Evolutionary conservation across 2,888 invertebrate genomes (phyloP), one percentile per base, ranked within the genome.

Genomic region (Pyrochroa serraticornis): DNA sequence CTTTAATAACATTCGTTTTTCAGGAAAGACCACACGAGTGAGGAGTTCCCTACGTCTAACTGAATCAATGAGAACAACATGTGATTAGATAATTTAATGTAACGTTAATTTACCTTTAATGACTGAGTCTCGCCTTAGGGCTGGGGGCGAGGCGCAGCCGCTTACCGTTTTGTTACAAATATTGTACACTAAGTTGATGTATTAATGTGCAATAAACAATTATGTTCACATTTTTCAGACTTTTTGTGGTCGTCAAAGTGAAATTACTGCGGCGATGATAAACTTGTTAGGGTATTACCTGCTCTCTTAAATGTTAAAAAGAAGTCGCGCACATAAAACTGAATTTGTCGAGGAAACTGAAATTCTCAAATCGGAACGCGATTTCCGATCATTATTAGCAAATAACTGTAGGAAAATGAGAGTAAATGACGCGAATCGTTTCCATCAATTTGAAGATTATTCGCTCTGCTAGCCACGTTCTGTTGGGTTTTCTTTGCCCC

Each of bases 151-250:
- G 67, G 56, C 65, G 57, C 67, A 65, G 64, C 58, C 57, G 56
- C 57, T 58, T 61, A 60, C 64, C 54, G 49, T 63, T 56, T 57
- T 64, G 58, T 54, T 63, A 66, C 53, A 56, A 56, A 45, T 44
- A 49, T 32, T 59, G 47, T 60, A 56, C 51, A 55, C 50, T 64
- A 57, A 59, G 46, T 62, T 55, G 46, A 54, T 67, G 62, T 71
- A 70, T 69, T 66, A 62, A 66, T 70, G 72, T 74, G 69, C 67
- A 72, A 72, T 74, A 72, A 57, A 57, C 13, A 35, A 49, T 56
- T 57, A 57, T 45, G 57, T 57, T 57, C 57, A 50, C 45, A 57
- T 42, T 51, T 57, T 44, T n/a, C 31, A 41, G 46, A 45, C 38
- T 53, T 14, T 51, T 45, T 44, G 36, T 7, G 34, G 31, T 9